phyloP scores from a whole-genome alignment of 2,888 invertebrate species.

The Noctua janthina region DNA sequence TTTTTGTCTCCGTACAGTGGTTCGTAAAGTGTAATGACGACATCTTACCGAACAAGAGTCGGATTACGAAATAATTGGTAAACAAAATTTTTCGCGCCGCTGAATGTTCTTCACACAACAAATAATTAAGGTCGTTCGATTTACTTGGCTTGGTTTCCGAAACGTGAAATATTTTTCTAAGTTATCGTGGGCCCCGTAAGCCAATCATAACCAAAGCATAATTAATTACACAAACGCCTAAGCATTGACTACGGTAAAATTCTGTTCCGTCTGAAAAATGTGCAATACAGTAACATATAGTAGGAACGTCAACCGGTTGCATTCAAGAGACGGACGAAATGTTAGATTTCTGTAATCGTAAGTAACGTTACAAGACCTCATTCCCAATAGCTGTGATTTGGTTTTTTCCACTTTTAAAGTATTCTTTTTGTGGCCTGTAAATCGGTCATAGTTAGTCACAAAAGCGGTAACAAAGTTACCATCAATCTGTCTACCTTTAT shows the following conservation, averaged over 20 bases:
- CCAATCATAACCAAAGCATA: not conserved
- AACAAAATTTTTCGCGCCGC: slow-evolving; percentile 79
- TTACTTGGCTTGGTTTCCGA: slow-evolving; percentile 70
- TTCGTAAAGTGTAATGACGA: slow-evolving; percentile 71
- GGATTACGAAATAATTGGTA: slow-evolving; percentile 81
- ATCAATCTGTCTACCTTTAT: not conserved
- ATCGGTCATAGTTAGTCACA: slow-evolving; percentile 47
- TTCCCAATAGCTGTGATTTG: slow-evolving; percentile 37
- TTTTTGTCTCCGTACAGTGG: slow-evolving; percentile 52
- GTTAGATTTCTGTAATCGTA: slow-evolving; percentile 40
- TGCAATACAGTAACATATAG: slow-evolving; percentile 6
- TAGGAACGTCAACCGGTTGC: slow-evolving; percentile 44
- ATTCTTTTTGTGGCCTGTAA: slow-evolving; percentile 41
- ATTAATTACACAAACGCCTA: not conserved
- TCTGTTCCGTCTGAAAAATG: slow-evolving; percentile 4
- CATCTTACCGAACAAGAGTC: slow-evolving; percentile 75
- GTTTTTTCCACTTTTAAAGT: slow-evolving; percentile 50
- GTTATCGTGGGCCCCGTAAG: slow-evolving; percentile 1
- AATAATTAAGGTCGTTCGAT: slow-evolving; percentile 76
- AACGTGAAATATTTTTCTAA: slow-evolving; percentile 63
- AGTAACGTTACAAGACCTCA: slow-evolving; percentile 63
- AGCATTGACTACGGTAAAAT: not conserved
- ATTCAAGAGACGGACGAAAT: slow-evolving; percentile 55
- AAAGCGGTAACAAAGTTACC: slow-evolving; percentile 31
- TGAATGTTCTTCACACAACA: slow-evolving; percentile 75